These are phyloP conservation scores for Mus spretus DNA, from an alignment of 2,797 vertebrate genomes.

Conservation along the genomic window DNA sequence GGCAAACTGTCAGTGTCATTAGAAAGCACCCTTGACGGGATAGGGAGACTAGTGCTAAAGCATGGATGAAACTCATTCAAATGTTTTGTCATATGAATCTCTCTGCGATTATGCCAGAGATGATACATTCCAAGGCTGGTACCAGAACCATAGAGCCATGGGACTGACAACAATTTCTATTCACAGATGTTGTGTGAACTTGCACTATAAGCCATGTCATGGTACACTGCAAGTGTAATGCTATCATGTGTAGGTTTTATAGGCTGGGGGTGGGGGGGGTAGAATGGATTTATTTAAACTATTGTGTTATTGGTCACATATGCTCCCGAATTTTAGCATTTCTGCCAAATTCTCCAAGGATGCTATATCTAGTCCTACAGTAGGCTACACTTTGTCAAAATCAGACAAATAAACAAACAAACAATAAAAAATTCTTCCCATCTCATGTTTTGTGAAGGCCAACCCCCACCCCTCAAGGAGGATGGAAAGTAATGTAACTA, in stretches of 20 bases:
- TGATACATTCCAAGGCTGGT: background rate
- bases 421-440: slow-evolving; percentile 61
- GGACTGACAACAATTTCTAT: background rate
- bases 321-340: slow-evolving; percentile 47
- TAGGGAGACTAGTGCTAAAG: background rate
- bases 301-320: background rate
- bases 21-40: slow-evolving; percentile 52
- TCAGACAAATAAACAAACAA: slow-evolving; percentile 11
- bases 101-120: background rate
- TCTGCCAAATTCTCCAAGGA: slow-evolving; percentile 50
- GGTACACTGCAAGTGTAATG: fast-evolving
- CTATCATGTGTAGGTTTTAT: slow-evolving; percentile 37
- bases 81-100: slow-evolving; percentile 14
- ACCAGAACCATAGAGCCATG: background rate
- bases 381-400: slow-evolving; percentile 59
- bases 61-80: fast-evolving
- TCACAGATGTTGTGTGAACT: background rate
- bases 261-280: fast-evolving
- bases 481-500: slow-evolving; percentile 57
- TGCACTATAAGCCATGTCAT: background rate
- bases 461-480: slow-evolving; percentile 25
- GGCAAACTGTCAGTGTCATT: slow-evolving; percentile 18
- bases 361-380: background rate
- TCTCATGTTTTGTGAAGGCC: slow-evolving; percentile 46
- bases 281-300: background rate